Conservation (phyloP, 2,113 vertebrate genomes). For the Nerophis ophidion region DNA sequence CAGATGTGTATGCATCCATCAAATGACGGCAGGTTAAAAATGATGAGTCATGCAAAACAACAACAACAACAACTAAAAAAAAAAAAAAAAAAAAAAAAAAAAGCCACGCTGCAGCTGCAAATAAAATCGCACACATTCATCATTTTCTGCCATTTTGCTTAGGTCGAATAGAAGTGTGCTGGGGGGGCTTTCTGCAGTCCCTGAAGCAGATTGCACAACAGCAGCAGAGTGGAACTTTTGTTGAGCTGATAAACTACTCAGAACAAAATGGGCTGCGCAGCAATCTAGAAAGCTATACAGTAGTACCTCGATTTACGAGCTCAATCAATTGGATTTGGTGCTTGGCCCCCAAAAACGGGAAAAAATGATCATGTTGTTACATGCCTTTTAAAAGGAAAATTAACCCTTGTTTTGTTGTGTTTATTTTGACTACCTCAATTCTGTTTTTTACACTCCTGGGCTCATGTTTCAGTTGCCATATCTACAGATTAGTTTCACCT, state of each 20-base stretch:
- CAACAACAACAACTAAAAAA: neutral
- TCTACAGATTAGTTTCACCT: too few relatives aligned
- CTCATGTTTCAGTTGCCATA: too few relatives aligned
- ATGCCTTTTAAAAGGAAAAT: too few relatives aligned
- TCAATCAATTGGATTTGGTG: neutral
- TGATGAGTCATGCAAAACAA: conserved; percentile 17
- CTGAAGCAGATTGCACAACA: conserved; percentile 23
- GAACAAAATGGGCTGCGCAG: neutral
- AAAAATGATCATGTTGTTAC: too few relatives aligned
- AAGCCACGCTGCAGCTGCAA: conserved; percentile 4
- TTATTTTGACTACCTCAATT: too few relatives aligned
- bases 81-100: conserved; percentile 3
- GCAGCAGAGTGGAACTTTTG: conserved; percentile 18
- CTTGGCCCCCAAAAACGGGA: too few relatives aligned
- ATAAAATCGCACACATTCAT: conserved; percentile 23
- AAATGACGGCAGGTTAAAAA: conserved; percentile 20
- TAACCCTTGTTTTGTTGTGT: too few relatives aligned
- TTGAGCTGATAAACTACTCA: conserved; percentile 29
- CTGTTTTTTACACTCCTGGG: too few relatives aligned
- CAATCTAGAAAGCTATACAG: neutral
- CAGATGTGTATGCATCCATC: conserved; percentile 5
- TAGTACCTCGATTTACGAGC: too few relatives aligned
- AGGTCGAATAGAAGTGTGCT: conserved; percentile 16
- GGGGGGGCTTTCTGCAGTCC: conserved; percentile 19
- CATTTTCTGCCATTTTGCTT: conserved; percentile 25